phyloP scores from a whole-genome alignment of 1,140 invertebrate species.

The Diplogasteroides magnus region DNA sequence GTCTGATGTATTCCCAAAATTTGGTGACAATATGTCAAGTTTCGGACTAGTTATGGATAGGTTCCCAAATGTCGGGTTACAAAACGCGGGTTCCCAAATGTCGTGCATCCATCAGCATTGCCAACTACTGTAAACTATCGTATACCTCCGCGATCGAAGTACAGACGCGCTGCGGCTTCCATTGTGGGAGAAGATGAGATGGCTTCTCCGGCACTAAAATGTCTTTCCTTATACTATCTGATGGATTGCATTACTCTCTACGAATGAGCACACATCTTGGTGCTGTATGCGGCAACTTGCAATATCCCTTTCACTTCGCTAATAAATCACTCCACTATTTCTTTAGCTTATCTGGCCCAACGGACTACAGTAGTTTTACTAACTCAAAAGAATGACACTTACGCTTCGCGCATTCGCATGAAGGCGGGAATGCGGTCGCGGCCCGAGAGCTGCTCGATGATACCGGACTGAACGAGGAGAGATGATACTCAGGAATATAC shows the following conservation, averaged over 20 bases:
- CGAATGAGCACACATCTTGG: too few species aligned
- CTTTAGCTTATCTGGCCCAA: not conserved
- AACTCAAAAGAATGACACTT: not conserved
- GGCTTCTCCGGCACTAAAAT: not conserved
- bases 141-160: not conserved
- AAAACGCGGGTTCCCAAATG: too few species aligned
- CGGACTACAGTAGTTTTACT: not conserved
- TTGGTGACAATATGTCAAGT: not conserved
- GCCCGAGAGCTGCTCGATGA: not conserved
- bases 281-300: not conserved
- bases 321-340: not conserved
- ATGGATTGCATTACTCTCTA: too few species aligned
- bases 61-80: not conserved
- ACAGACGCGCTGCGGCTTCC: not conserved
- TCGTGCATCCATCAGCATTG: too few species aligned
- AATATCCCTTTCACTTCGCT: not conserved
- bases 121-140: too few species aligned
- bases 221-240: not conserved
- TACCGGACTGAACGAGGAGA: too few species aligned
- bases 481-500: not conserved
- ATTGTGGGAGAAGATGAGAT: not conserved
- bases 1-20: not conserved
- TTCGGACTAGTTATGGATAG: not conserved
- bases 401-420: not conserved
- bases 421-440: not conserved